Conservation (phyloP, 2,888 invertebrate species). For the Drosophila flavopinicola region DNA sequence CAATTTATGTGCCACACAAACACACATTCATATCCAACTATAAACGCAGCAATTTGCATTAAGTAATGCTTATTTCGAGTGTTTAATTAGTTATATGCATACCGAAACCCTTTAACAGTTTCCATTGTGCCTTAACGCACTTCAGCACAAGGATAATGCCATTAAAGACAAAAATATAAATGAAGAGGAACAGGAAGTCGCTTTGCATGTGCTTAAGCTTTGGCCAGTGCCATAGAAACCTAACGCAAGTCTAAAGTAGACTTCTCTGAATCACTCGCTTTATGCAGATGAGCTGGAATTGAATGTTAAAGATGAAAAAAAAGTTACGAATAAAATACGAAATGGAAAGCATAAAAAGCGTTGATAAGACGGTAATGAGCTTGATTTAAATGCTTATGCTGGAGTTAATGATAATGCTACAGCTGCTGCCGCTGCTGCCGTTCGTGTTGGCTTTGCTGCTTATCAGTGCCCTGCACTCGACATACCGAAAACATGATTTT, state of each 20-base stretch:
- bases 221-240: constrained; percentile 2
- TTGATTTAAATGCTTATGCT: constrained; percentile 51
- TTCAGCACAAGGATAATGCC: constrained; percentile 14
- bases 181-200: constrained; percentile 6
- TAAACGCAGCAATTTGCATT: constrained; percentile 18
- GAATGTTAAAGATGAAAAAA: background rate
- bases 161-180: constrained; percentile 18
- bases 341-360: constrained; percentile 41
- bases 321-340: background rate
- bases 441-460: constrained; percentile 28
- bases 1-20: constrained; percentile 7
- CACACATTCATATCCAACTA: constrained; percentile 3
- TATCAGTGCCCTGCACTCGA: constrained; percentile 67
- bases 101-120: background rate
- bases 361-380: constrained; percentile 49
- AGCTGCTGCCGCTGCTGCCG: constrained; percentile 1
- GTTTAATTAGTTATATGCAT: constrained; percentile 8
- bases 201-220: background rate
- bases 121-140: background rate
- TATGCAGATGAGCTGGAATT: constrained; percentile 46
- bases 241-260: constrained; percentile 15
- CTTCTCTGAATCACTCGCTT: constrained; percentile 44
- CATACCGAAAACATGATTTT: constrained; percentile 56
- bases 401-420: constrained; percentile 38
- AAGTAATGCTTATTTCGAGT: constrained; percentile 6